Evolutionary conservation across 1,140 invertebrate species (phyloP).

Genomic region (Glossosoma conforme): DNA sequence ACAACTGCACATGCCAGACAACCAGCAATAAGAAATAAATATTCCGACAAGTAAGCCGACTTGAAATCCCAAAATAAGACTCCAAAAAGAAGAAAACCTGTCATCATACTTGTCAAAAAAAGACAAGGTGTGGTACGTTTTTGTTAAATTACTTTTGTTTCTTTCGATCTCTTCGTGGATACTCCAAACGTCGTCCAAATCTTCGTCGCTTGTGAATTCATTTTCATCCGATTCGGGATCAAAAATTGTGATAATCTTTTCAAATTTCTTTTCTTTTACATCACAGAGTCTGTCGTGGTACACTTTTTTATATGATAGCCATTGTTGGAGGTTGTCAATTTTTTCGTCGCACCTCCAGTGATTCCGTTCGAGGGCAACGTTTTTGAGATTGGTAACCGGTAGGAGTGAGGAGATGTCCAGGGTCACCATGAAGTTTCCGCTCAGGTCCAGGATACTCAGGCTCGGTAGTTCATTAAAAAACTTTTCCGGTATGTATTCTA

Average conservation of each 20-base stretch:
- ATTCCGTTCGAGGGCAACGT: conserved; percentile 43
- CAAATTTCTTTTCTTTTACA: conserved; percentile 37
- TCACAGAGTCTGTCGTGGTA: conserved; percentile 38
- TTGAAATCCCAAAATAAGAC: conserved; percentile 42
- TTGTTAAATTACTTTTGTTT: conserved; percentile 1
- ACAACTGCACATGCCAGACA: conserved; percentile 39
- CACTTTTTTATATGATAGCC: conserved; percentile 38
- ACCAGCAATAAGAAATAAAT: conserved; percentile 43
- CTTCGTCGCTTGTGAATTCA: conserved; percentile 14
- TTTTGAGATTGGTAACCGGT: conserved; percentile 41
- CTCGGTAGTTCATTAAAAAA: conserved; percentile 46
- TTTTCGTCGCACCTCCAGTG: conserved; percentile 43
- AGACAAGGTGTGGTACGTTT: conserved; percentile 33
- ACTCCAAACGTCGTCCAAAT: conserved; percentile 42
- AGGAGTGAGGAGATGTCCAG: conserved; percentile 39
- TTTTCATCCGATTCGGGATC: conserved; percentile 28
- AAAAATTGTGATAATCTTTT: conserved; percentile 42
- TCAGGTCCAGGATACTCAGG: conserved; percentile 47
- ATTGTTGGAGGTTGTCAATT: conserved; percentile 40
- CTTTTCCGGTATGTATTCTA: conserved; percentile 42
- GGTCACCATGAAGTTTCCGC: conserved; percentile 47
- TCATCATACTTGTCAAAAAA: conserved; percentile 42
- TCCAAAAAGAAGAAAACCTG: conserved; percentile 42
- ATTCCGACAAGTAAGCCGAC: conserved; percentile 44
- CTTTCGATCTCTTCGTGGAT: conserved; percentile 34